Evolutionary conservation across 1,140 invertebrate genomes (phyloP), one percentile per base, ranked within the genome.

Genomic region (Drosophila nasuta): DNA sequence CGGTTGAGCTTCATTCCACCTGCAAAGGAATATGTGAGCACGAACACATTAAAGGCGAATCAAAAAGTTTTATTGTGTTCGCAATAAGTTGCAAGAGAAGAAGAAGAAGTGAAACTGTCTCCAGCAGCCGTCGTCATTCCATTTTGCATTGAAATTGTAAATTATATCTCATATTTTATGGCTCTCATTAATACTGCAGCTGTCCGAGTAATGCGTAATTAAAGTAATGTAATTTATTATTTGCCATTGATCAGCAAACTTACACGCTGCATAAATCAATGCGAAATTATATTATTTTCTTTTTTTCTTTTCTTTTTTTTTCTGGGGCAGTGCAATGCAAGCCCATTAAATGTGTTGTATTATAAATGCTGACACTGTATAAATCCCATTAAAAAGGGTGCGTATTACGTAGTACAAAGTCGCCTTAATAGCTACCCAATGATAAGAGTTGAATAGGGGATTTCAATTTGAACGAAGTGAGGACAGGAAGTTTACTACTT

Each of bases 151-250:
- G 66, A 58, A 71, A 79, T 80, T 77, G 83, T 68, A 88, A 88
- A 88, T 88, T 75, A 73, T 80, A 35, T 57, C 73, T 72, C 80
- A 73, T 83, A 72, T 75, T 77, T 82, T 59, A 79, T 77, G 52
- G 30, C 57, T 35, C 74, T 75, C 75, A 80, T 86, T 66, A 78
- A 78, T 80, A 75, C 48, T 69, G 66, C 75, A 64, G 51, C 75
- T 79, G 83, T 88, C 72, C 49, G 35, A 66, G 77, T 82, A 70
- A 77, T 75, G 73, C 56, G 80, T 71, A 87, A 87, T 88, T 87
- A 87, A 87, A 88, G 80, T 87, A 81, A 88, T 87, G 83, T 87
- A 72, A 89, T 89, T 88, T 88, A 88, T 88, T 89, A 89, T 83
- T 87, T 82, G 74, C 85, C 83, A 88, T 88, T 88, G 83, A 88